Evolutionary conservation across 1,140 invertebrate genomes (phyloP).

Genomic region (Neoseiulus cucumeris): DNA sequence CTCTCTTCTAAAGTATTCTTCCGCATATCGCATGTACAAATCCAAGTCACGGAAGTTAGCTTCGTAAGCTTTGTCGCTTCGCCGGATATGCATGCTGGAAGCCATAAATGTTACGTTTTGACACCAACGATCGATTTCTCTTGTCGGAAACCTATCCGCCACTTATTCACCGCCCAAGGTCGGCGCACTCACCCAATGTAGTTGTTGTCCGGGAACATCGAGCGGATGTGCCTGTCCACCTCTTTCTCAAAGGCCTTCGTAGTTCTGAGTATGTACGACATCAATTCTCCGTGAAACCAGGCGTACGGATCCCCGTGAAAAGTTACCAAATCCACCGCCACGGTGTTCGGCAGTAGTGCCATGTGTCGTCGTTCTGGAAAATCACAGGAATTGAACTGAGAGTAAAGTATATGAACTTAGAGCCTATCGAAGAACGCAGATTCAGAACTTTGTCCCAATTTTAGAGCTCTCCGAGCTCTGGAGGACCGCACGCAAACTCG

Average conservation of each 20-base stretch:
- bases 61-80: slow-evolving; percentile 89
- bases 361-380: neutral
- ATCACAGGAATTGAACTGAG: neutral
- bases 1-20: slow-evolving; percentile 39
- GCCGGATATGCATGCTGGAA: slow-evolving; percentile 57
- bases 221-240: neutral
- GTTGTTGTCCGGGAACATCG: neutral
- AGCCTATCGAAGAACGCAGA: too few relatives aligned
- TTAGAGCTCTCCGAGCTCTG: too few relatives aligned
- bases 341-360: neutral
- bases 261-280: neutral
- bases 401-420: too few relatives aligned
- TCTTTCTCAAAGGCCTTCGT: neutral
- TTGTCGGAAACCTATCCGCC: too few relatives aligned
- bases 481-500: too few relatives aligned
- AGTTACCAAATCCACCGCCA: neutral
- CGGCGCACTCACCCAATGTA: neutral
- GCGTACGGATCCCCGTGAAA: neutral
- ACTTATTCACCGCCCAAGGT: too few relatives aligned
- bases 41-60: slow-evolving; percentile 84
- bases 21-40: slow-evolving; percentile 87
- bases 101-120: too few relatives aligned
- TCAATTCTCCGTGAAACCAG: neutral
- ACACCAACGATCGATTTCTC: too few relatives aligned
- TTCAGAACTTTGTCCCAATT: too few relatives aligned